Evolutionary conservation across 2,888 invertebrate genomes (phyloP).

Genomic region (Nezara viridula): DNA sequence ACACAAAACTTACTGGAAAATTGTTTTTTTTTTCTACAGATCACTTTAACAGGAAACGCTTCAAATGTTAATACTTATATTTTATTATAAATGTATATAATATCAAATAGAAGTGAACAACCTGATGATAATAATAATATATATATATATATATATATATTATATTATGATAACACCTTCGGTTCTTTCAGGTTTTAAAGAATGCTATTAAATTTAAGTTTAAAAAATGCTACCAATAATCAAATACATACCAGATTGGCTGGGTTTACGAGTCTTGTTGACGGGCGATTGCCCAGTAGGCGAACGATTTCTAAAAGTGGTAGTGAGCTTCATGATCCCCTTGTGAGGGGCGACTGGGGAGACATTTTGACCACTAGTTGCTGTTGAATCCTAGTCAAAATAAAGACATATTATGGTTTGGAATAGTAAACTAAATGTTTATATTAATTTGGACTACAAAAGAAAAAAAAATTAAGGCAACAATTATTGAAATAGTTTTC

Average conservation of each 20-base stretch:
- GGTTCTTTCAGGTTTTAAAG: too few species aligned
- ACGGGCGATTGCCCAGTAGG: constrained; percentile 81
- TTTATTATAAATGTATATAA: too few species aligned
- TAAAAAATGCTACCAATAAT: too few species aligned
- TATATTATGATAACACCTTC: too few species aligned
- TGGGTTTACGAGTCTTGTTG: constrained; percentile 79
- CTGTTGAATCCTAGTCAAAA: constrained; percentile 47
- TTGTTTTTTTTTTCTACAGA: too few species aligned
- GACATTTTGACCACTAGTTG: constrained; percentile 67
- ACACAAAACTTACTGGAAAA: too few species aligned
- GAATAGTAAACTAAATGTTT: background rate
- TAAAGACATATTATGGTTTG: background rate
- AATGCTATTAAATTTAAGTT: too few species aligned
- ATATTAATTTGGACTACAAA: background rate
- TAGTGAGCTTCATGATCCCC: constrained; percentile 73
- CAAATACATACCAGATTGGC: constrained; percentile 68
- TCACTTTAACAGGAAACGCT: too few species aligned
- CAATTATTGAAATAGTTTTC: background rate
- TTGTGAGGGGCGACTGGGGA: constrained; percentile 74
- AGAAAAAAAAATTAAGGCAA: background rate
- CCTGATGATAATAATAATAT: too few species aligned
- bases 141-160: too few species aligned
- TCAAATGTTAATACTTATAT: too few species aligned
- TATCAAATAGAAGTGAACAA: too few species aligned
- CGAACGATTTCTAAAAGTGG: constrained; percentile 74